These are phyloP conservation scores for Nannoperca obscura DNA, from an alignment of 2,797 vertebrate genomes.

Conservation along the genomic window DNA sequence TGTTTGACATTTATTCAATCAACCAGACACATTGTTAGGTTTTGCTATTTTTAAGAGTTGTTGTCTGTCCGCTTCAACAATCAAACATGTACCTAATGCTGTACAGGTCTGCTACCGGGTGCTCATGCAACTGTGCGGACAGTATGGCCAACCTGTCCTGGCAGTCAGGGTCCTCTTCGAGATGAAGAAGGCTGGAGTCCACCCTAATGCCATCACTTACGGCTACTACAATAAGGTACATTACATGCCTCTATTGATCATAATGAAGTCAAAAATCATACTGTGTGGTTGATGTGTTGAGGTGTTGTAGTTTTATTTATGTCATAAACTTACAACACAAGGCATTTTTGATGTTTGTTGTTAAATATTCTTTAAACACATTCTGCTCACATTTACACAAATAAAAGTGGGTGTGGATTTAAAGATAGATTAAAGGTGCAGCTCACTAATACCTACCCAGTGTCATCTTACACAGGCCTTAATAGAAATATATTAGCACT, in stretches of 20 bases:
- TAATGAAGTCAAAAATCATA: not conserved
- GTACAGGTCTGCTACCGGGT: slow-evolving; percentile 95
- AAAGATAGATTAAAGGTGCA: not conserved
- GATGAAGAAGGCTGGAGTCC: slow-evolving; percentile 97
- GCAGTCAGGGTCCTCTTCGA: slow-evolving; percentile 96
- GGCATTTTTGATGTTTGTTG: not conserved
- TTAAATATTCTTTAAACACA: not conserved
- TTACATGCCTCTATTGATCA: not conserved
- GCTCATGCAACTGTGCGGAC: slow-evolving; percentile 97
- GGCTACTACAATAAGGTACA: slow-evolving; percentile 98
- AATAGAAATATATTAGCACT: slow-evolving; percentile 14
- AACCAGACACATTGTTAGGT: not conserved
- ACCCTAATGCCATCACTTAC: slow-evolving; percentile 97
- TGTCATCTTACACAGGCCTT: not conserved
- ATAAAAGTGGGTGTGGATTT: not conserved
- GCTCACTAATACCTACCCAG: not conserved
- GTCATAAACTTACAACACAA: not conserved
- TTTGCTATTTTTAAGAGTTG: not conserved
- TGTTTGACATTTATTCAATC: not conserved
- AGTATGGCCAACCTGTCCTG: slow-evolving; percentile 96
- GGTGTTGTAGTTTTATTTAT: slow-evolving; percentile 1
- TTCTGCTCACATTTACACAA: not conserved
- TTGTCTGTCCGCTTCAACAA: not conserved
- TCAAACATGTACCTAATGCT: not conserved
- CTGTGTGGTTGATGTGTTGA: not conserved